phyloP scores from a whole-genome alignment of 92 coral and sea anemone genomes.

The Montipora capitata region DNA sequence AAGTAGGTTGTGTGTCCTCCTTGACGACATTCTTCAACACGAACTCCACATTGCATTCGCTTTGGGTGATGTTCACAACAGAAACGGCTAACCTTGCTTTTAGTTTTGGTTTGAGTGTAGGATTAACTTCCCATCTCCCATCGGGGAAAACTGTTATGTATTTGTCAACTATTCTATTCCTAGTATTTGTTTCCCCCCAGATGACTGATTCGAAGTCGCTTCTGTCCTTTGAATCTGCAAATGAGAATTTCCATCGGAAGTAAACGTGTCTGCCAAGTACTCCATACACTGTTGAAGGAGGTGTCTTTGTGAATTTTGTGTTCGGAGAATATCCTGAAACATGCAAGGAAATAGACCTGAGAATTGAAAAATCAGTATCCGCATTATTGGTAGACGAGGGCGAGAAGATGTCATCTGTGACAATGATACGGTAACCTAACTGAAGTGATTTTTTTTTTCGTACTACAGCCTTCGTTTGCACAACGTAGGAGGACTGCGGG shows the following conservation, averaged over 20 bases:
- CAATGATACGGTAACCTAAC: no score
- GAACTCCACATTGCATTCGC: background rate
- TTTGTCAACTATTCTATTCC: background rate
- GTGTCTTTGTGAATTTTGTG: background rate
- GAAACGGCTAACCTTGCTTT: background rate
- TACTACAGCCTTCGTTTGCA: no score
- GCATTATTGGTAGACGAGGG: no score
- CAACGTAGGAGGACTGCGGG: no score
- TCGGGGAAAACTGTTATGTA: background rate
- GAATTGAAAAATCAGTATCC: no score
- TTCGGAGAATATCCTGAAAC: background rate
- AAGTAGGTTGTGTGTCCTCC: background rate
- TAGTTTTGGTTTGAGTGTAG: background rate
- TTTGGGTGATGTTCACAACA: background rate
- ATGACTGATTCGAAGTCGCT: background rate
- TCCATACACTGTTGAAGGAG: background rate
- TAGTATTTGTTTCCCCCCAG: background rate
- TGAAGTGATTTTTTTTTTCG: no score
- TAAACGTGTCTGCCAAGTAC: background rate
- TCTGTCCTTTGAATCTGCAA: background rate
- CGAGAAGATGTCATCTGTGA: no score
- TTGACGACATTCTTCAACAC: background rate
- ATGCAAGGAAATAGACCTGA: no score
- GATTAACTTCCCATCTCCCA: background rate
- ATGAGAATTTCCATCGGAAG: background rate